Conservation (phyloP, 2,113 vertebrate species). For the Cheilinus undulatus region DNA sequence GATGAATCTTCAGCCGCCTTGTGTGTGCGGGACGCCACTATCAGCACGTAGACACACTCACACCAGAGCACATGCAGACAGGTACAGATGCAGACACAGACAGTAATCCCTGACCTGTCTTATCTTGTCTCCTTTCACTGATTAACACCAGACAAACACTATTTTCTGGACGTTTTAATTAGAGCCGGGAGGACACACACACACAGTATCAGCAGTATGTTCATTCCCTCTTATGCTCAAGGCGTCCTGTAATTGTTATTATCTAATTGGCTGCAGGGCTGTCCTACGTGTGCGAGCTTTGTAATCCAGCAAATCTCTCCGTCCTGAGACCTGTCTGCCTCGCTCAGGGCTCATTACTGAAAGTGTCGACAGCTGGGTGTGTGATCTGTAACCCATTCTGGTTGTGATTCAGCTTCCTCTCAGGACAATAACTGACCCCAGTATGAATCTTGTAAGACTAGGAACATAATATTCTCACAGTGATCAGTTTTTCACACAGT, state of each 20-base stretch:
- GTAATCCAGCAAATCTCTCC: slow-evolving; percentile 31
- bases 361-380: neutral
- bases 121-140: slow-evolving; percentile 46
- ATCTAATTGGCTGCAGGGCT: slow-evolving; percentile 51
- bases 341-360: slow-evolving; percentile 30
- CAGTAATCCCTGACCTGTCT: slow-evolving; percentile 38
- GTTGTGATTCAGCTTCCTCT: slow-evolving; percentile 26
- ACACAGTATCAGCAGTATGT: slow-evolving; percentile 23
- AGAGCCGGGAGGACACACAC: slow-evolving; percentile 47
- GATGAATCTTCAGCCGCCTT: slow-evolving; percentile 25
- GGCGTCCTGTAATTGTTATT: slow-evolving; percentile 53
- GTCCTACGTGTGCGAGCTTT: slow-evolving; percentile 29
- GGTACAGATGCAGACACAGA: neutral
- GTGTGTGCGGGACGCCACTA: neutral
- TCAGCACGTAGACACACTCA: neutral
- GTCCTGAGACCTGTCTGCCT: slow-evolving; percentile 13
- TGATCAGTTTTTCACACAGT: neutral
- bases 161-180: slow-evolving; percentile 66
- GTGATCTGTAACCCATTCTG: slow-evolving; percentile 42
- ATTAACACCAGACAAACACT: slow-evolving; percentile 49
- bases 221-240: slow-evolving; percentile 33
- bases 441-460: slow-evolving; percentile 23
- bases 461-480: slow-evolving; percentile 1
- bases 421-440: slow-evolving; percentile 6
- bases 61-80: slow-evolving; percentile 2